Percentiles rank a stretch among this genome's conserved stretches.
These are phyloP conservation scores for Temnothorax ravouxi DNA, from an alignment of 2,888 invertebrate species.

Conservation along the genomic window DNA sequence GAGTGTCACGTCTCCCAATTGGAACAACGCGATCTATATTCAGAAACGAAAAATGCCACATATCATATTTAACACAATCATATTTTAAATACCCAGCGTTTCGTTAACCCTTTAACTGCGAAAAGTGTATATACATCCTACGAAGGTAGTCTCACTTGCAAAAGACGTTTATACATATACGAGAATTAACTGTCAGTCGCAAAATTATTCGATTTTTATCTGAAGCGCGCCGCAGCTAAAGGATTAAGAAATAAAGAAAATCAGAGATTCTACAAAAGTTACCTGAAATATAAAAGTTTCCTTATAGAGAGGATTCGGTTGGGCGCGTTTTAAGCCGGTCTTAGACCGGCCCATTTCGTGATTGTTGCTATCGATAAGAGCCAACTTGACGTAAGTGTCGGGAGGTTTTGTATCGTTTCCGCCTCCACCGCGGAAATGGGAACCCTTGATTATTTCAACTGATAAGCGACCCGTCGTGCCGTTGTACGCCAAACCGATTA, in stretches of 20 bases:
- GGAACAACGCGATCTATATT: slow-evolving; percentile 95
- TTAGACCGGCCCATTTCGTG: slow-evolving; percentile 97
- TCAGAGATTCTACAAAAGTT: slow-evolving; percentile 52
- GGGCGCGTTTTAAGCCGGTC: slow-evolving; percentile 96
- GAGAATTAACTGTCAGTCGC: background rate
- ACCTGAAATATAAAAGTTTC: slow-evolving; percentile 99
- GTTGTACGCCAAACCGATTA: slow-evolving; percentile 96
- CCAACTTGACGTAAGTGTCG: slow-evolving; percentile 97
- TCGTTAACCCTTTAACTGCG: background rate
- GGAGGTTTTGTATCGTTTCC: slow-evolving; percentile 89
- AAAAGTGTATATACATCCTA: background rate
- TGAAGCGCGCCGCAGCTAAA: background rate
- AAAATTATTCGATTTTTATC: background rate
- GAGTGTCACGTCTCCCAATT: slow-evolving; percentile 97
- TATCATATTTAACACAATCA: background rate
- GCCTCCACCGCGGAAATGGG: slow-evolving; percentile 88
- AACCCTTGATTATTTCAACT: slow-evolving; percentile 95
- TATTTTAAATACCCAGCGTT: slow-evolving; percentile 9
- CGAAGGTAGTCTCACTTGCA: background rate
- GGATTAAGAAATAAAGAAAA: background rate
- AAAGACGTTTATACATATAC: background rate
- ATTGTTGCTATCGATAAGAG: slow-evolving; percentile 96
- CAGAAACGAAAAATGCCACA: background rate
- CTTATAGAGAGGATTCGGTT: slow-evolving; percentile 98
- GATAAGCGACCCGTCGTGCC: slow-evolving; percentile 97